phyloP scores from a whole-genome alignment of 2,113 vertebrate genomes.

The Raja brachyura region DNA sequence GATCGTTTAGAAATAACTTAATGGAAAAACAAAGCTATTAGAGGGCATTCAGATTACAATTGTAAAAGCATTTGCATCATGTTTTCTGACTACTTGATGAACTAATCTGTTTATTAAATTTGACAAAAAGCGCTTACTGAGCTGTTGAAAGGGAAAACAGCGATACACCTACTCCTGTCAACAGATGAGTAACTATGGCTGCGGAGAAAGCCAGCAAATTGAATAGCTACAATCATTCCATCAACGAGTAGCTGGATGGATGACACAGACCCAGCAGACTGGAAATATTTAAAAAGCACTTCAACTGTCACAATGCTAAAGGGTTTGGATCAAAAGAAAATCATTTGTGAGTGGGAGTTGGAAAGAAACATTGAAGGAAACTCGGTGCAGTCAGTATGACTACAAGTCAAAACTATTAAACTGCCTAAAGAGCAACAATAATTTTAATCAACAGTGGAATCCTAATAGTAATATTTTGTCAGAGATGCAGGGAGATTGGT shows the following conservation, averaged over 20 bases:
- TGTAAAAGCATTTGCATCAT: neutral
- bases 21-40: neutral
- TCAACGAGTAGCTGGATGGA: neutral
- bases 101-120: neutral
- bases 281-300: neutral
- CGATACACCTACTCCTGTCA: neutral
- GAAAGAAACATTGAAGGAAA: neutral
- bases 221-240: neutral
- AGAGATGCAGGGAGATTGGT: neutral
- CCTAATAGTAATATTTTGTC: neutral
- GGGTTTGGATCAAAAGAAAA: neutral
- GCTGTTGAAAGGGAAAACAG: neutral
- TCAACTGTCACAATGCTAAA: neutral
- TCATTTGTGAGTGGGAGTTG: neutral
- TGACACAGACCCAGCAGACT: neutral
- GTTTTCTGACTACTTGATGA: neutral
- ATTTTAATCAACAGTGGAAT: neutral
- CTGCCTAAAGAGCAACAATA: neutral
- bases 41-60: neutral
- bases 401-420: neutral
- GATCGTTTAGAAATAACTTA: neutral
- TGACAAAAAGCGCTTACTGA: neutral
- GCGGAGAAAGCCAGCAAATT: neutral
- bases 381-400: neutral
- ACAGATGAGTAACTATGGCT: neutral